Evolutionary conservation across 30 jellyfish, hydroid and myxozoan species (phyloP).

Genomic region (Pelagia noctiluca): DNA sequence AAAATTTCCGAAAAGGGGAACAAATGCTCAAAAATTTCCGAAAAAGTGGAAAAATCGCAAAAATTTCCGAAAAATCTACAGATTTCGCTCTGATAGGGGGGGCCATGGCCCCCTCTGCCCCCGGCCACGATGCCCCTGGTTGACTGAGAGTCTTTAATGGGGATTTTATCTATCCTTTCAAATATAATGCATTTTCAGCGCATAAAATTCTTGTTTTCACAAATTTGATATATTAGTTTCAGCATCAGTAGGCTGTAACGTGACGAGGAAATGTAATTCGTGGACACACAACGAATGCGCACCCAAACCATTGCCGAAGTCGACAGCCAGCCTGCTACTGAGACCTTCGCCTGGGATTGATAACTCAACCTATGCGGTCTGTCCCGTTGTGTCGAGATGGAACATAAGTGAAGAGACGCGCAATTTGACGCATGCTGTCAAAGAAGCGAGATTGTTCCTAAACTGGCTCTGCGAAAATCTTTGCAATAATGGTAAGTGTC

Average conservation of each 20-base stretch:
- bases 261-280: neutral
- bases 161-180: too few species aligned
- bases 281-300: slow-evolving; percentile 1
- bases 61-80: too few species aligned
- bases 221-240: too few species aligned
- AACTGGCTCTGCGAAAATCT: slow-evolving; percentile 1
- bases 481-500: slow-evolving; percentile 8
- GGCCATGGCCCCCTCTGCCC: too few species aligned
- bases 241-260: neutral
- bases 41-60: too few species aligned
- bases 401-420: neutral
- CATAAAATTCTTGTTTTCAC: too few species aligned
- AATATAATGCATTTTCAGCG: too few species aligned
- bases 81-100: too few species aligned
- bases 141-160: too few species aligned
- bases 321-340: neutral
- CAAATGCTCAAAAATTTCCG: too few species aligned
- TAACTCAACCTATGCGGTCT: neutral
- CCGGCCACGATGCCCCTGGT: too few species aligned
- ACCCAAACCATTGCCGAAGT: neutral
- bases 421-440: neutral
- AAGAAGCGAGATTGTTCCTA: neutral
- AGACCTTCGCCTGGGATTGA: neutral
- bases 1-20: too few species aligned
- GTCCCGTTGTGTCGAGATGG: slow-evolving; percentile 11